phyloP scores from a whole-genome alignment of 2,888 invertebrate genomes.

The Rhamphomyia laevipes region DNA sequence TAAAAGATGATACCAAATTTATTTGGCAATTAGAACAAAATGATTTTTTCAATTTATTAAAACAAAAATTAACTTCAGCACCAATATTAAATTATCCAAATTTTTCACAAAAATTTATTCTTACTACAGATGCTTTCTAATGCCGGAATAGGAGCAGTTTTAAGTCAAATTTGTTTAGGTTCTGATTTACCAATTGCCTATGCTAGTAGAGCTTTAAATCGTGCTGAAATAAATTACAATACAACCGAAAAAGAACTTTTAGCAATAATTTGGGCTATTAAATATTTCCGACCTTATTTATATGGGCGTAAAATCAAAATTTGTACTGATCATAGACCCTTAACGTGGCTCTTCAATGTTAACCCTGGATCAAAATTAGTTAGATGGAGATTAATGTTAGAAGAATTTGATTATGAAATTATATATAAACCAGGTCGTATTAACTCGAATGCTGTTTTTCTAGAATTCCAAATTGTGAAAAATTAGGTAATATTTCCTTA shows the following conservation, averaged over 20 bases:
- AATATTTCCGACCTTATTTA: too few relatives aligned
- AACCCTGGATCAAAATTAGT: conserved; percentile 5
- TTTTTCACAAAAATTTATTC: conserved; percentile 20
- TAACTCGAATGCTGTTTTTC: conserved; percentile 14
- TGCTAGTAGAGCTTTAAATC: conserved; percentile 17
- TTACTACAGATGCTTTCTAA: conserved; percentile 23
- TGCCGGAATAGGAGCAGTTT: conserved; percentile 17
- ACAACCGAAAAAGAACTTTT: conserved; percentile 19
- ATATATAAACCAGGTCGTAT: conserved; percentile 15
- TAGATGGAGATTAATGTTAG: conserved; percentile 12
- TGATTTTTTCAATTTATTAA: conserved; percentile 2
- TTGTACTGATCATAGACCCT: conserved; percentile 9
- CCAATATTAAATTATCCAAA: conserved; percentile 28
- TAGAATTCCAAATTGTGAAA: background rate
- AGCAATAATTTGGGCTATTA: too few relatives aligned
- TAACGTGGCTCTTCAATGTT: conserved; percentile 2
- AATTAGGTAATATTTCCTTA: background rate
- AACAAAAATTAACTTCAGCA: conserved; percentile 10
- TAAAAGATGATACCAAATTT: conserved; percentile 3
- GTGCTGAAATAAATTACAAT: conserved; percentile 16
- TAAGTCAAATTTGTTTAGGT: conserved; percentile 14
- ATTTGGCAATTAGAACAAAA: conserved; percentile 2
- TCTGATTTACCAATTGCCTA: conserved; percentile 18
- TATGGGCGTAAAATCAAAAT: conserved; percentile 6
- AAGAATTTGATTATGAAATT: conserved; percentile 17